These are phyloP conservation scores for Spilosoma lubricipeda DNA, from an alignment of 2,888 invertebrate genomes.

Conservation along the genomic window DNA sequence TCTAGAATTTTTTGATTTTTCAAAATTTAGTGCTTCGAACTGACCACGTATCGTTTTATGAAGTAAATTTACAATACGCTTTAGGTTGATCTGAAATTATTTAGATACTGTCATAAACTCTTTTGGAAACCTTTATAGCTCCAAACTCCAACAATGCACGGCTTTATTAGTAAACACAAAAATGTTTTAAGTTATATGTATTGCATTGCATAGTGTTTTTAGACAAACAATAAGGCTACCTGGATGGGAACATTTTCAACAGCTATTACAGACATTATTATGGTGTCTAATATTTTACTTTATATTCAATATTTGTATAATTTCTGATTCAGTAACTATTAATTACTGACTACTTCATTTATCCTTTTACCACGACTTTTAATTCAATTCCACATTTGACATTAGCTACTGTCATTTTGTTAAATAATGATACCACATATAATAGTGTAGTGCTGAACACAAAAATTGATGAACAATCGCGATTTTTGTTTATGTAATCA, in stretches of 20 bases:
- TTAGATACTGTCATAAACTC: background rate
- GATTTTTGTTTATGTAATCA: no score
- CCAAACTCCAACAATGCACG: background rate
- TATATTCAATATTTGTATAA: background rate
- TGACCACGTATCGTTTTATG: constrained; percentile 54
- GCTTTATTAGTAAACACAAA: background rate
- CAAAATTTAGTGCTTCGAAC: constrained; percentile 63
- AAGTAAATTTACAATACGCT: constrained; percentile 43
- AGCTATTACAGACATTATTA: constrained; percentile 8
- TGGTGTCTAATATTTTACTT: background rate
- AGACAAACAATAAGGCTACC: background rate
- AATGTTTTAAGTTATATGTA: background rate
- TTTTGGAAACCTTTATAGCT: no score
- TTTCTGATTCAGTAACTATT: background rate
- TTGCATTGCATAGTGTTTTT: background rate
- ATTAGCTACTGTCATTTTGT: no score
- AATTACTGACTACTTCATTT: no score
- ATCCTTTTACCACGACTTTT: no score
- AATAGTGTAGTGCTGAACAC: no score
- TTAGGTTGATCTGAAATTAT: constrained; percentile 55
- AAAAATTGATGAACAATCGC: no score
- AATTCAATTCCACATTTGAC: no score
- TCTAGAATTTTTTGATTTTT: background rate
- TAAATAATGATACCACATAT: no score
- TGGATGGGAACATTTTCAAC: background rate